These are phyloP conservation scores for Casuarius casuarius DNA, from an alignment of 2,113 vertebrate genomes.

Conservation along the genomic window DNA sequence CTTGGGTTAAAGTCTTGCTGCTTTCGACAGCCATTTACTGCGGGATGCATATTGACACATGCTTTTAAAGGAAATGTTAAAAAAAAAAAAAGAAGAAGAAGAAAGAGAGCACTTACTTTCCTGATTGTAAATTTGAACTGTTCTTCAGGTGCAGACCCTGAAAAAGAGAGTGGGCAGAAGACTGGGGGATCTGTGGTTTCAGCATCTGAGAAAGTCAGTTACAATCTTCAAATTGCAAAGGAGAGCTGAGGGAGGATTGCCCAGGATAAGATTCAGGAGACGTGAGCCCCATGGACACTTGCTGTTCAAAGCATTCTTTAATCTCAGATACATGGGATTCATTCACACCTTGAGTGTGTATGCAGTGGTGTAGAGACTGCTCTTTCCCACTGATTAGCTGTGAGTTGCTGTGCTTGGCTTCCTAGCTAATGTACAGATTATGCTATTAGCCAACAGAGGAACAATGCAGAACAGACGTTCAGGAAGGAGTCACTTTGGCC, in stretches of 20 bases:
- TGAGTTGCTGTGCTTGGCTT: background rate
- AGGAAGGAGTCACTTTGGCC: background rate
- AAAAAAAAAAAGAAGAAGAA: background rate
- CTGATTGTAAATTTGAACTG: background rate
- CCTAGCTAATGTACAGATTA: background rate
- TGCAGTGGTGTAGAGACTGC: background rate
- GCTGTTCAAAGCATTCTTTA: background rate
- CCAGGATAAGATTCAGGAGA: background rate
- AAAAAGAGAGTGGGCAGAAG: background rate
- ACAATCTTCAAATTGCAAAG: background rate
- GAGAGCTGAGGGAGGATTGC: background rate
- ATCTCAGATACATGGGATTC: background rate
- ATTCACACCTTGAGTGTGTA: background rate
- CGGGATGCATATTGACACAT: background rate
- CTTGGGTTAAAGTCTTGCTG: background rate
- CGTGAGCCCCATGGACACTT: rapidly evolving
- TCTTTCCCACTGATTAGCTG: background rate
- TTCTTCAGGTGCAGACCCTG: background rate
- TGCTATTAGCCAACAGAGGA: background rate
- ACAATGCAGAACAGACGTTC: background rate
- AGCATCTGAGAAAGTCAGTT: background rate
- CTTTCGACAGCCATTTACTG: background rate
- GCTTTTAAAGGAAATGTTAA: background rate
- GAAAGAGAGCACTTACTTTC: background rate
- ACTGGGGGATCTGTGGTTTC: background rate